phyloP scores from a whole-genome alignment of 2,888 invertebrate species.

The Acleris sparsana region DNA sequence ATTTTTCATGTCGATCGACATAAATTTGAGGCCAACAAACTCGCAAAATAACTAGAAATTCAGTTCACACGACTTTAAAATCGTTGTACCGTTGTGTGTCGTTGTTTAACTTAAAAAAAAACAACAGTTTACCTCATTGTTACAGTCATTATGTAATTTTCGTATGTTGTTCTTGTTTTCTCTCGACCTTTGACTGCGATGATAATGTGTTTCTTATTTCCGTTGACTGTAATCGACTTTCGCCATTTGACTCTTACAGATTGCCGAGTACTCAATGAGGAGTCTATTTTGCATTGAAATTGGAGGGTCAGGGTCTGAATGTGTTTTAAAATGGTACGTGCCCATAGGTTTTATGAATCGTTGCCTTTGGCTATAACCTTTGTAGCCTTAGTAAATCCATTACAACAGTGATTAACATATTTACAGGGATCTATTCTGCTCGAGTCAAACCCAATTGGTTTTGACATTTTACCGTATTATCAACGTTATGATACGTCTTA shows the following conservation, averaged over 20 bases:
- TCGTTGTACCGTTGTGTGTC: not conserved
- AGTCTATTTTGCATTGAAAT: no score
- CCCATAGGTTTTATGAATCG: constrained; percentile 7
- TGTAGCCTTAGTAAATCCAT: no score
- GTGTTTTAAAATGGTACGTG: constrained; percentile 10
- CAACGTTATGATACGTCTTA: no score
- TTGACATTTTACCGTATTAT: no score
- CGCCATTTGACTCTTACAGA: constrained; percentile 3
- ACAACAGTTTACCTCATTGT: constrained; percentile 21
- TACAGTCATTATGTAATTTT: constrained; percentile 23
- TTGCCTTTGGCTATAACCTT: constrained; percentile 5
- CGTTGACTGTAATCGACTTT: constrained; percentile 23
- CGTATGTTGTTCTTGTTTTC: constrained; percentile 16
- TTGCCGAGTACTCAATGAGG: no score
- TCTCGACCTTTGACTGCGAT: constrained; percentile 26
- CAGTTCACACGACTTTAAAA: constrained; percentile 4
- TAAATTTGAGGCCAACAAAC: no score
- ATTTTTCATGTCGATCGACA: no score
- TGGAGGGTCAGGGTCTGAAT: no score
- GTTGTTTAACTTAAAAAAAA: constrained; percentile 1
- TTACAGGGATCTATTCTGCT: no score
- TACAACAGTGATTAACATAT: no score
- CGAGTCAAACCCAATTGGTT: no score
- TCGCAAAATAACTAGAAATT: not conserved
- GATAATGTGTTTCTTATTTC: constrained; percentile 26